A percentile compares a stretch with the other conserved stretches of the same genome.
Evolutionary conservation across 1,140 invertebrate genomes (phyloP).

Genomic region (Lordiphosa clarofinis): DNA sequence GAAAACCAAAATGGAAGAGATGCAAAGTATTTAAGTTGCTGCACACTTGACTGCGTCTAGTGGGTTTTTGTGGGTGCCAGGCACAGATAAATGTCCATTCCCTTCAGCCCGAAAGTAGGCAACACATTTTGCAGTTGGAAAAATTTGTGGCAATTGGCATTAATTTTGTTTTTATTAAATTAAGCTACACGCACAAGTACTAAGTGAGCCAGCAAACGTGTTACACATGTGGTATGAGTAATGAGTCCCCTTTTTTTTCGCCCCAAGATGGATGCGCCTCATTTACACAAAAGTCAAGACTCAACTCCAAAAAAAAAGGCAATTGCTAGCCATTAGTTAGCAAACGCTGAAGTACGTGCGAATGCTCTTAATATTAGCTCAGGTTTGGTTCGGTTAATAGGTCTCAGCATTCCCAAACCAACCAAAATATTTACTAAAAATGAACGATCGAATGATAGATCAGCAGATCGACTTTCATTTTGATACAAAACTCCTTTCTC

Average conservation of each 20-base stretch:
- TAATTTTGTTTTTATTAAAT: no score
- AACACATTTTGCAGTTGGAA: no score
- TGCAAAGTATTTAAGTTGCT: conserved; percentile 54
- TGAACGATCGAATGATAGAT: no score
- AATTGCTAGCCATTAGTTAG: not conserved
- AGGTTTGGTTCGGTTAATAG: no score
- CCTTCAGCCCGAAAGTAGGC: not conserved
- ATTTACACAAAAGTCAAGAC: no score
- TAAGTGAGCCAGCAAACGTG: not conserved
- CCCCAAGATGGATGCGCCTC: not conserved
- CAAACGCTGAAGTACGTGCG: not conserved
- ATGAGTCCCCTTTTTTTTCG: conserved; percentile 20
- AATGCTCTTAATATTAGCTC: no score
- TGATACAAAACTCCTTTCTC: no score
- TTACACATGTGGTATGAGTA: conserved; percentile 60
- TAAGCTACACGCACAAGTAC: no score
- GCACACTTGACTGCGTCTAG: conserved; percentile 62
- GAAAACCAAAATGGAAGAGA: conserved; percentile 14
- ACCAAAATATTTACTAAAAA: no score
- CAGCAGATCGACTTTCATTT: no score
- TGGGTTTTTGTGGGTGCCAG: conserved; percentile 9
- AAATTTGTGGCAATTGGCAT: no score
- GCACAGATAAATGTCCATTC: conserved; percentile 39
- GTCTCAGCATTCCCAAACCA: no score
- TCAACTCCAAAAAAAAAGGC: not conserved